Evolutionary conservation across 2,113 vertebrate species (phyloP).

Genomic region (Okapia johnstoni): DNA sequence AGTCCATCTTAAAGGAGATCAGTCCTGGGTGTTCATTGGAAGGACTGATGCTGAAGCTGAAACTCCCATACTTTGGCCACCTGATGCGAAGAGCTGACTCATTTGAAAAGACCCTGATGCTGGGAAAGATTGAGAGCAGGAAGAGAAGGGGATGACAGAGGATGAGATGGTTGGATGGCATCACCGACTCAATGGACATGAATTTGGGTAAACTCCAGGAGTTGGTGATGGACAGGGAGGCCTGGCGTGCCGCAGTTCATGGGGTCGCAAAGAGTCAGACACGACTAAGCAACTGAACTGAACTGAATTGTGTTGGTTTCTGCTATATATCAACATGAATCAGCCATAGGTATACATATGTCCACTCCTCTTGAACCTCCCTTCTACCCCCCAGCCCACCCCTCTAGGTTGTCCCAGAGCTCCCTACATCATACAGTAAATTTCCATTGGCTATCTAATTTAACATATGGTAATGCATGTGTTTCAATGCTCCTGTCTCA

Average conservation of each 20-base stretch:
- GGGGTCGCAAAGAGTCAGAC: rapidly evolving
- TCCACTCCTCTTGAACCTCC: not conserved
- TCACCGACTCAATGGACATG: not conserved
- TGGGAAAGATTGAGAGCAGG: too few species aligned
- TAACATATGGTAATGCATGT: not conserved
- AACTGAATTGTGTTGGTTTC: not conserved
- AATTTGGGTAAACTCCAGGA: not conserved
- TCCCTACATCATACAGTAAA: not conserved
- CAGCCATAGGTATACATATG: not conserved
- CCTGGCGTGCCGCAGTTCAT: not conserved
- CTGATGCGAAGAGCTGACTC: too few species aligned
- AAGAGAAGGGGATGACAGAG: too few species aligned
- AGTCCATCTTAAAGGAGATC: too few species aligned
- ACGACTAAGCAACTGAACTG: not conserved
- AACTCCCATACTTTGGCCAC: too few species aligned
- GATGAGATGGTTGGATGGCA: not conserved
- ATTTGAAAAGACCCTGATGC: too few species aligned
- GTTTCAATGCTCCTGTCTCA: not conserved
- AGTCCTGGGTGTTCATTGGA: too few species aligned
- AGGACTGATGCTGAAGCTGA: too few species aligned
- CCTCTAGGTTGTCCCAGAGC: not conserved
- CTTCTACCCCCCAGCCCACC: not conserved
- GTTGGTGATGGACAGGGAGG: not conserved
- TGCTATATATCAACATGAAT: not conserved
- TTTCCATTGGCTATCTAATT: not conserved